Evolutionary conservation across 2,797 vertebrate species (phyloP).

Genomic region (Gymnocypris eckloni): DNA sequence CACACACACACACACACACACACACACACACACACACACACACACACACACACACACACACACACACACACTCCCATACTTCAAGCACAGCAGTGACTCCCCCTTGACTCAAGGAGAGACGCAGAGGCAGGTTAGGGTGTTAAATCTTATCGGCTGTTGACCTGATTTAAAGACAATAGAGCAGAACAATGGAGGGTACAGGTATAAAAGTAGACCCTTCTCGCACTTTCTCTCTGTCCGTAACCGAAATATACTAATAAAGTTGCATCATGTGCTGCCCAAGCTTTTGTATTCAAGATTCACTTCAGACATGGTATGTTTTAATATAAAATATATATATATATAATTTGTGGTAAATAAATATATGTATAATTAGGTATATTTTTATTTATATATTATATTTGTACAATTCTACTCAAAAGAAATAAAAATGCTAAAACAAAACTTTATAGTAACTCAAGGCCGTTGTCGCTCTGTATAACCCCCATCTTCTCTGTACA

Average conservation of each 20-base stretch:
- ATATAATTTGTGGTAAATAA: too few species aligned
- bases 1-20: slow-evolving; percentile 50
- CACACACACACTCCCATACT: slow-evolving; percentile 40
- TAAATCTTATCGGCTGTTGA: slow-evolving; percentile 64
- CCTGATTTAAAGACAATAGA: slow-evolving; percentile 66
- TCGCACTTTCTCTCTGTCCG: slow-evolving; percentile 41
- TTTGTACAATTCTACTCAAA: neutral
- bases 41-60: slow-evolving; percentile 47
- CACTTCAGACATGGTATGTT: neutral
- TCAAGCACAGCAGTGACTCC: slow-evolving; percentile 33
- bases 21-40: slow-evolving; percentile 45
- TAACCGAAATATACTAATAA: slow-evolving; percentile 40
- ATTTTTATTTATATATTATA: neutral
- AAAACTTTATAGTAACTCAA: slow-evolving; percentile 17
- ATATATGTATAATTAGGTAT: neutral
- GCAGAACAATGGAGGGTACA: slow-evolving; percentile 58
- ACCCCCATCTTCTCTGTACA: slow-evolving; percentile 25
- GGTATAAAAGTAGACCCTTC: slow-evolving; percentile 56
- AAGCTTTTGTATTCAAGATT: slow-evolving; percentile 27
- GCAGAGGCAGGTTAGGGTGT: slow-evolving; percentile 55
- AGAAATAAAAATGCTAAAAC: neutral
- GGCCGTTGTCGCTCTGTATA: neutral
- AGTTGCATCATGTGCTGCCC: slow-evolving; percentile 54
- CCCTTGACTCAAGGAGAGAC: slow-evolving; percentile 34
- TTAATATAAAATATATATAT: neutral